These are phyloP conservation scores for Catostylus mosaicus DNA, from an alignment of 30 jellyfish, hydroid and myxozoan genomes.

Conservation along the genomic window DNA sequence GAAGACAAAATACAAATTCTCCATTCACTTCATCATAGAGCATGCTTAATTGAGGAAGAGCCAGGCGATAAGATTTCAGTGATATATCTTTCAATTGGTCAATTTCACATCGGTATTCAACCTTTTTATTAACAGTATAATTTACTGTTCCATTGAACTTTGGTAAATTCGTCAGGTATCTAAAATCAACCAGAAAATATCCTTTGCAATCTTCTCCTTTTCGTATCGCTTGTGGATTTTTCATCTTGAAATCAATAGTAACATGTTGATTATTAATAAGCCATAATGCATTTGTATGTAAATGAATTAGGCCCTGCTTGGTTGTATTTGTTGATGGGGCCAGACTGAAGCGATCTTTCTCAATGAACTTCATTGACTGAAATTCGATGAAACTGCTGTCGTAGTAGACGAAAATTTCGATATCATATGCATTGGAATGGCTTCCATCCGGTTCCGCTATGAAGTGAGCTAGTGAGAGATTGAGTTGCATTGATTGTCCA, in stretches of 20 bases:
- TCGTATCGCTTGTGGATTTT: background rate
- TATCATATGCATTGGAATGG: constrained; percentile 5
- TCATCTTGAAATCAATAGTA: background rate
- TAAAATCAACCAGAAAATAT: constrained; percentile 5
- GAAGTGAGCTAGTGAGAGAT: background rate
- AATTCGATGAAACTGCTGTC: background rate
- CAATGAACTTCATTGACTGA: background rate
- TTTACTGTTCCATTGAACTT: constrained; percentile 24
- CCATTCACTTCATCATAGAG: constrained; percentile 33
- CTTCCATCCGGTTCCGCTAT: constrained; percentile 1
- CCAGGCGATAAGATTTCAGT: background rate
- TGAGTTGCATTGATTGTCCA: background rate
- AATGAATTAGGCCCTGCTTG: background rate
- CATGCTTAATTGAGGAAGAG: constrained; percentile 37
- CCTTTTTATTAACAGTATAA: background rate
- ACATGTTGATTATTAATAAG: background rate
- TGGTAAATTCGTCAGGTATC: constrained; percentile 25
- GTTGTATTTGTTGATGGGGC: background rate
- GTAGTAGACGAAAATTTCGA: background rate
- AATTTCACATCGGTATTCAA: background rate
- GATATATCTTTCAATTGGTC: background rate
- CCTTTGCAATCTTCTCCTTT: constrained; percentile 3
- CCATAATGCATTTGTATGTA: background rate
- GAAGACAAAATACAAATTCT: background rate
- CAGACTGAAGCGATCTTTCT: background rate